A percentile compares a stretch with the other conserved stretches of the same genome.
Conservation (phyloP, 2,888 invertebrate species). For the Pycnomerus fuliginosus region DNA sequence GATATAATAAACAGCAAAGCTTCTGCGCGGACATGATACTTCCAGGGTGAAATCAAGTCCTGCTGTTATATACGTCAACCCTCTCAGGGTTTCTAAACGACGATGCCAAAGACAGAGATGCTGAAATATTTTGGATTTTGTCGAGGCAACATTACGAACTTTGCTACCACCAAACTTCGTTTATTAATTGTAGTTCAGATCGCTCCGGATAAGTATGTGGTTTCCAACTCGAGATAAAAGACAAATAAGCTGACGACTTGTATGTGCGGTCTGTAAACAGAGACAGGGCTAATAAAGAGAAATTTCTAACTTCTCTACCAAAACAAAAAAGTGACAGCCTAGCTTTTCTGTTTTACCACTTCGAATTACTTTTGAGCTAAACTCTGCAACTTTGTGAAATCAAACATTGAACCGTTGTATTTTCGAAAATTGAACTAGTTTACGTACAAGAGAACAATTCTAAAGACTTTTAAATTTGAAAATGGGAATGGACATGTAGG, state of each 20-base stretch:
- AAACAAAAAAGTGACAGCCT: constrained; percentile 16
- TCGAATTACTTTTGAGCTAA: constrained; percentile 5
- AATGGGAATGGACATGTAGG: no score
- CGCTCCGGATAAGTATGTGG: constrained; percentile 38
- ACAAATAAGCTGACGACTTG: constrained; percentile 19
- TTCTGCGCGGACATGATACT: constrained; percentile 21
- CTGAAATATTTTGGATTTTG: constrained; percentile 45
- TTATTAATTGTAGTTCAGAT: constrained; percentile 47
- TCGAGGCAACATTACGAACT: constrained; percentile 43
- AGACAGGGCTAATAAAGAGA: constrained; percentile 23
- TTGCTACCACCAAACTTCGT: constrained; percentile 45
- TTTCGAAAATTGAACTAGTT: no score
- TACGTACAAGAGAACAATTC: no score
- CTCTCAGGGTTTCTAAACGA: constrained; percentile 2
- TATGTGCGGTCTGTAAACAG: constrained; percentile 19
- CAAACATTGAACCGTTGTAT: no score
- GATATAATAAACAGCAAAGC: constrained; percentile 43
- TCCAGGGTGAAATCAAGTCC: constrained; percentile 13
- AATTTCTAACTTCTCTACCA: constrained; percentile 19
- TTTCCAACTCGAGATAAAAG: constrained; percentile 27
- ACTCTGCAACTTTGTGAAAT: constrained; percentile 11
- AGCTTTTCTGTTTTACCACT: constrained; percentile 20
- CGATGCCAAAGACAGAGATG: constrained; percentile 16
- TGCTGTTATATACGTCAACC: constrained; percentile 14
- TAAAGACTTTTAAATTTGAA: no score